phyloP scores from a whole-genome alignment of 1,140 invertebrate species.

The Drosophila truncata region DNA sequence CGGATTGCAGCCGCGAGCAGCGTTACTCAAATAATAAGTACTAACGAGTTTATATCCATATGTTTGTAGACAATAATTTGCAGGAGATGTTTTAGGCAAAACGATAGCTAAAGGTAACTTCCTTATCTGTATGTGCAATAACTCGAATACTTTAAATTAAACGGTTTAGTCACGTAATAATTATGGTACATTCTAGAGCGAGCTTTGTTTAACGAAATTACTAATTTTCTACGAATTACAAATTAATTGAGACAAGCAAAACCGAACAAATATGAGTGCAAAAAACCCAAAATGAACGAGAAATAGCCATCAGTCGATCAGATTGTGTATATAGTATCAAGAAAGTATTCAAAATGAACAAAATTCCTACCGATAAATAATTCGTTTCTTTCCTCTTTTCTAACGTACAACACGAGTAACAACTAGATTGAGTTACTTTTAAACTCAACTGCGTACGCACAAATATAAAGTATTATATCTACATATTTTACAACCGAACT shows the following conservation, averaged over 20 bases:
- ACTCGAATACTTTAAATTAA: conserved; percentile 39
- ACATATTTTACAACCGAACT: conserved; percentile 61
- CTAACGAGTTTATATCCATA: conserved; percentile 59
- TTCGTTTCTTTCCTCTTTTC: conserved; percentile 50
- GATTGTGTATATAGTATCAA: conserved; percentile 71
- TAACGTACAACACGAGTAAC: conserved; percentile 47
- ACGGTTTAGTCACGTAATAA: conserved; percentile 29
- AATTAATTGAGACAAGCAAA: conserved; percentile 25
- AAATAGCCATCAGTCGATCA: conserved; percentile 25
- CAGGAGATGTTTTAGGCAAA: conserved; percentile 55
- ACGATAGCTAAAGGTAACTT: conserved; percentile 64
- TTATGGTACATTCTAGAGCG: conserved; percentile 31
- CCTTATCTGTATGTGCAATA: conserved; percentile 36
- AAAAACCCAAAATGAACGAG: conserved; percentile 5
- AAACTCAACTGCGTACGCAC: conserved; percentile 66
- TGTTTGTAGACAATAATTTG: conserved; percentile 83
- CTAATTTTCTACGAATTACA: conserved; percentile 27
- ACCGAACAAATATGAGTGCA: conserved; percentile 11
- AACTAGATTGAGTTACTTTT: conserved; percentile 46
- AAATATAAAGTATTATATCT: conserved; percentile 70
- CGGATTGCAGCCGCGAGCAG: conserved; percentile 29
- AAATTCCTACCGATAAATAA: conserved; percentile 78
- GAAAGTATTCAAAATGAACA: conserved; percentile 70
- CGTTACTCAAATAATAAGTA: conserved; percentile 27
- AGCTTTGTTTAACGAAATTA: conserved; percentile 40